Evolutionary conservation across 1,140 invertebrate genomes (phyloP), one percentile per base, ranked within the genome.

Genomic region (Dendrolimus punctatus): DNA sequence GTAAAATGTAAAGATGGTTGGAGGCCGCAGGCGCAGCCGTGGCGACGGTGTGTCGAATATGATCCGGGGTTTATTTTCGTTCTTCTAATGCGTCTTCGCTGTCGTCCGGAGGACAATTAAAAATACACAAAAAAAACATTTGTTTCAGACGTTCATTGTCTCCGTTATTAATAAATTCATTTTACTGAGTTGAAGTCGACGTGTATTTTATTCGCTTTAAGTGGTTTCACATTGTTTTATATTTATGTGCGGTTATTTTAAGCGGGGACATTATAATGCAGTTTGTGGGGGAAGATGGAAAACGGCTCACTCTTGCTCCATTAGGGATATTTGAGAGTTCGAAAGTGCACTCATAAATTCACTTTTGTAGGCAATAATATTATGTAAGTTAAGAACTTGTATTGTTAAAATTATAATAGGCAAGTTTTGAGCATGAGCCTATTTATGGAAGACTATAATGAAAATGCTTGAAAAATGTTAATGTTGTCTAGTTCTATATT

Each of bases 201-300:
- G 75, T 86, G 83, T 85, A 85, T 86, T 86, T 84, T 86, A 86
- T 86, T 84, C 80, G 81, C 80, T 86, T 84, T 86, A 86, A 86
- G 83, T 86, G 83, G 83, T 86, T 83, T 85, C 80, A 86, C 81
- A 86, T 86, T 86, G 81, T 85, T 84, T 86, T 83, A 79, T 86
- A 84, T 86, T 86, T 86, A 85, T 86, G 83, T 82, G 80, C 68
- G 76, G 75, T 82, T 86, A 86, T 86, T 86, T 86, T 85, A 67
- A 80, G 76, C 77, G 66, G 67, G 72, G 70, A 80, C 82, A 80
- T 85, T 85, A 85, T 85, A 86, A 85, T 78, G 79, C 78, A 81
- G 79, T 78, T 82, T 80, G 81, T 80, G 77, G 79, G 83, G 83
- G 81, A 76, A 80, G 73, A 83, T 71, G 79, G 76, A 63, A 71